These are phyloP conservation scores for Nannospalax galili DNA, from an alignment of 2,113 vertebrate species.

Conservation along the genomic window DNA sequence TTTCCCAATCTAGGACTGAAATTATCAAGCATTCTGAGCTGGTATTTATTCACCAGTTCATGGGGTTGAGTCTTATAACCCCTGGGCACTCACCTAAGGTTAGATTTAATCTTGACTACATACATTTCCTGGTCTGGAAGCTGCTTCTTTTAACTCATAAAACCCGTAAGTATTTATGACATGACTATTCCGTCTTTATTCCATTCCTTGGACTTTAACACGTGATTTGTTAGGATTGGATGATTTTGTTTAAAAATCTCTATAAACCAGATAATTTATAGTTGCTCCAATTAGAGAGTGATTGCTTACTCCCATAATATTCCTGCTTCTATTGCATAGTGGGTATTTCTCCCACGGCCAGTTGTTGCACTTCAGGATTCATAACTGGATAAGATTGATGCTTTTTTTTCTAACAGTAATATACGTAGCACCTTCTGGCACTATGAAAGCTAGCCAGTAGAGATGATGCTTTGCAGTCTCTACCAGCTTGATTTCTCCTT, in stretches of 20 bases:
- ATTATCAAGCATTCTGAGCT: background rate
- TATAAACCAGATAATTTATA: background rate
- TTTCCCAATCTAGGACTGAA: background rate
- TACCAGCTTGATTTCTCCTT: no score
- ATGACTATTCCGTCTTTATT: background rate
- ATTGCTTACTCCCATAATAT: no score
- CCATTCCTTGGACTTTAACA: background rate
- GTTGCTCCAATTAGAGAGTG: background rate
- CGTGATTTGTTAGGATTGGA: background rate
- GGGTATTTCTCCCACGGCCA: no score
- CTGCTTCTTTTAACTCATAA: background rate
- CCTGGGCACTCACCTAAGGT: background rate
- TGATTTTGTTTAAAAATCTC: background rate
- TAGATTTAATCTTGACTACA: background rate
- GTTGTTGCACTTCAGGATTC: no score
- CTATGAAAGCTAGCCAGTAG: no score
- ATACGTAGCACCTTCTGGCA: no score
- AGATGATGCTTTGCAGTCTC: no score
- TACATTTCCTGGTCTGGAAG: background rate
- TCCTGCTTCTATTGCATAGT: no score
- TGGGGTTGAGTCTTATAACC: no score
- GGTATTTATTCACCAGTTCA: background rate
- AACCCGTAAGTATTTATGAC: background rate
- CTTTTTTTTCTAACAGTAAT: no score
- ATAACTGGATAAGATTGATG: no score